These are phyloP conservation scores for Heliornis fulica DNA, from an alignment of 2,113 vertebrate genomes.

Conservation along the genomic window DNA sequence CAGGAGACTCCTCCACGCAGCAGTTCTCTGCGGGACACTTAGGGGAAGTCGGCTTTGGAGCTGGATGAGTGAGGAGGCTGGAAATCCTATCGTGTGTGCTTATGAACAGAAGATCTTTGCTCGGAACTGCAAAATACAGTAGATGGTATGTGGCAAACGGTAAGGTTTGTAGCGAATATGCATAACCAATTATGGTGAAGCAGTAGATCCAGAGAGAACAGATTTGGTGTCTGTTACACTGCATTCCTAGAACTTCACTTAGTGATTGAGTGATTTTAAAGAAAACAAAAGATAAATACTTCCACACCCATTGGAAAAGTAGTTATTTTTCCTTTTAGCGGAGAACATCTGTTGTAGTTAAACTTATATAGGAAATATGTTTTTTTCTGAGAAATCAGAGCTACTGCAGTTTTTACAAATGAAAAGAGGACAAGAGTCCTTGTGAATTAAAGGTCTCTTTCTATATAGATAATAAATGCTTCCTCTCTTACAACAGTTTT, in stretches of 20 bases:
- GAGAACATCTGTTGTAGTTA: constrained; percentile 25
- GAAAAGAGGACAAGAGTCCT: background rate
- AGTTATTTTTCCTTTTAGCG: constrained; percentile 40
- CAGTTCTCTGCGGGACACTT: background rate
- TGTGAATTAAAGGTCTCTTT: background rate
- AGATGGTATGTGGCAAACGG: background rate
- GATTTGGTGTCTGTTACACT: background rate
- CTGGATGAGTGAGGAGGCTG: background rate
- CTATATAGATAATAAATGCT: background rate
- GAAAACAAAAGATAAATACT: constrained; percentile 14
- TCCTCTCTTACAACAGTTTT: background rate
- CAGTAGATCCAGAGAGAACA: background rate
- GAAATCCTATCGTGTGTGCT: constrained; percentile 9
- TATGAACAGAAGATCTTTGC: background rate
- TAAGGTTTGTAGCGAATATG: background rate
- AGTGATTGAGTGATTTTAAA: background rate
- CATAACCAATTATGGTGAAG: background rate
- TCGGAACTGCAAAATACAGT: background rate
- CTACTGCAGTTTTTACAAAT: background rate
- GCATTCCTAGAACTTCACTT: background rate
- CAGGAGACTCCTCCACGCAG: background rate
- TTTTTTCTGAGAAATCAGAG: background rate
- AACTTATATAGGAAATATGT: background rate
- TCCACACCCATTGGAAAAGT: constrained; percentile 5
- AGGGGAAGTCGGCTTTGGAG: background rate